phyloP scores from a whole-genome alignment of 2,113 vertebrate species.

The Phyllostomus discolor region DNA sequence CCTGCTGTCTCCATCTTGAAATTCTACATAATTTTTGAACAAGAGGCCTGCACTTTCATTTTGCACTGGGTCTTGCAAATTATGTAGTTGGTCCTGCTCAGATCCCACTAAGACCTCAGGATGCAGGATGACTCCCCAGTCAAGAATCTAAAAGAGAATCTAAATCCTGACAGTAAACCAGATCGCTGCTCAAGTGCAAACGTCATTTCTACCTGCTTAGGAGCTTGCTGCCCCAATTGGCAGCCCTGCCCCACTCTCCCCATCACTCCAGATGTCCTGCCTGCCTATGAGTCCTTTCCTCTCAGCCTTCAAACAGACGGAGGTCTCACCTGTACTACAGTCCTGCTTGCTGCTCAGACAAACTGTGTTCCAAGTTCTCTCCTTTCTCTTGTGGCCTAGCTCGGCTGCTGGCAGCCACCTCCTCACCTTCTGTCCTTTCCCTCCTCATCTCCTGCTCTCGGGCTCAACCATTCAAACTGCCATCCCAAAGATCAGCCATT shows the following conservation, averaged over 20 bases:
- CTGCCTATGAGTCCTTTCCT: not conserved
- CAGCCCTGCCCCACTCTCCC: not conserved
- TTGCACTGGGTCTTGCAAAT: not conserved
- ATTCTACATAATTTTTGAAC: not conserved
- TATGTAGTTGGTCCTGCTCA: not conserved
- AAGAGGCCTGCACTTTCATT: not conserved
- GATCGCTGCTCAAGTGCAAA: no score
- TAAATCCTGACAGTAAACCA: not conserved
- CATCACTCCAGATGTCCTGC: not conserved
- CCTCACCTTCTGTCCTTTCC: not conserved
- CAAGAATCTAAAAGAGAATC: not conserved
- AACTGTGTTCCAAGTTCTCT: not conserved
- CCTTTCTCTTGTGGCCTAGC: no score
- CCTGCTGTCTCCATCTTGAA: not conserved
- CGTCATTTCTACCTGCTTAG: not conserved
- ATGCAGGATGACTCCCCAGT: not conserved
- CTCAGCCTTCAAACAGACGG: not conserved
- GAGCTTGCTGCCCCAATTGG: not conserved
- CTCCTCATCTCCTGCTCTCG: not conserved
- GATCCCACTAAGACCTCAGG: not conserved
- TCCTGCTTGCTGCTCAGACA: not conserved
- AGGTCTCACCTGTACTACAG: not conserved
- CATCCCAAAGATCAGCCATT: not conserved
- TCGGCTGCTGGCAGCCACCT: not conserved
- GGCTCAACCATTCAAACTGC: not conserved